Evolutionary conservation across 30 jellyfish, hydroid and myxozoan genomes (phyloP), one percentile per base, ranked within the genome.

Genomic region (Hydra vulgaris): DNA sequence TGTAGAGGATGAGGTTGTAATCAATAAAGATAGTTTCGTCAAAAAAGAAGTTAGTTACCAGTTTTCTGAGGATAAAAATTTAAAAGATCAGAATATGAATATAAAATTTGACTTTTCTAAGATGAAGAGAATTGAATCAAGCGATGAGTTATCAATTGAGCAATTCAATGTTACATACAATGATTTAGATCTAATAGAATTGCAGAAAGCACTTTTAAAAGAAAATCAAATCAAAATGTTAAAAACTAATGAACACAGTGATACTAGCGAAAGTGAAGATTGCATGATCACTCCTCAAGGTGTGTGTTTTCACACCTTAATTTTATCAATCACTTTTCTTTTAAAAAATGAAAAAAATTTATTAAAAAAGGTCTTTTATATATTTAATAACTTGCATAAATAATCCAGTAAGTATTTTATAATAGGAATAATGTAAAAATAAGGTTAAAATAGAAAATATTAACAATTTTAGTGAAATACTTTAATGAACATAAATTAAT

Each of bases 211-310:
- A 7, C 21, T 78, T 26, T 17, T 17, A 23, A 21, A 75, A 70
- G 26, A 75, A 75, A 54, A 20, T 22, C 40, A 78, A 18, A 27
- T 78, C 54, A 20, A 21, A 7, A 78, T 27, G 25, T 20, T 61
- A 53, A 78, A 78, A n/a, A 78, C 85, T 53, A 81, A 78, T 22
- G 85, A 78, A n/a, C 85, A 61, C 25, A 25, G 52, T 15, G 77
- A n/a, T 16, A 53, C 17, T 18, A 75, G 55, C 16, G 77, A 15
- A 17, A 66, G 77, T 17, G 26, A 26, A 20, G 78, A 55, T 19
- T 54, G 23, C 24, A 21, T 67, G 53, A 70, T 1, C 18, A 20
- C 54, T 75, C 26, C 12, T 40, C 61, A 40, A 40, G 12, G 61
- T 40, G 61, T 40, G 61, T 40, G 61, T 40, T 40, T 40, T 5